phyloP scores from a whole-genome alignment of 2,113 vertebrate species.

The Anhinga rufa region DNA sequence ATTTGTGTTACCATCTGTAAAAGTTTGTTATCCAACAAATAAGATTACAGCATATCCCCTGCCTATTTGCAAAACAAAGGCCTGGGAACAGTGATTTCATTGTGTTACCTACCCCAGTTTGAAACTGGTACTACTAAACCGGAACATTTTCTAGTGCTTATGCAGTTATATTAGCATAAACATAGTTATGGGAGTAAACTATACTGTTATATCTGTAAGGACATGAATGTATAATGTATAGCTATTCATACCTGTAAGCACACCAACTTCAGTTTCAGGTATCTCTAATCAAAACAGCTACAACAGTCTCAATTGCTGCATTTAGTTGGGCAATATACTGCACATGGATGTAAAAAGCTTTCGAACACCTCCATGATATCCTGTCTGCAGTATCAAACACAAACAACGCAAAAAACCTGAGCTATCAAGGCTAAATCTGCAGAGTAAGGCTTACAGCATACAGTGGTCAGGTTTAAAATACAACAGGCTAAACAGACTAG shows the following conservation, averaged over 20 bases:
- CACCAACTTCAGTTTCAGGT: background rate
- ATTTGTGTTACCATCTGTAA: background rate
- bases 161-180: background rate
- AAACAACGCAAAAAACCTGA: background rate
- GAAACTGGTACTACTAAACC: background rate
- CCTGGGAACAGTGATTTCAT: background rate
- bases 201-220: background rate
- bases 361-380: background rate
- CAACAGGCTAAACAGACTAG: background rate
- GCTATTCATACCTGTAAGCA: background rate
- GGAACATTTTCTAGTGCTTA: background rate
- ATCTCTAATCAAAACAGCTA: background rate
- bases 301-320: background rate
- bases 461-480: background rate
- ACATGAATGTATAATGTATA: background rate
- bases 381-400: background rate
- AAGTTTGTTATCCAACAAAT: background rate
- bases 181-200: background rate
- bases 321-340: background rate
- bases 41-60: background rate
- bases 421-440: background rate
- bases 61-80: background rate
- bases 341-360: background rate
- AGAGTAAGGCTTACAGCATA: background rate
- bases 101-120: background rate